A percentile compares a stretch with the other conserved stretches of the same genome.
Evolutionary conservation across 2,797 vertebrate genomes (phyloP).

Genomic region (Microctenopoma lineatum): DNA sequence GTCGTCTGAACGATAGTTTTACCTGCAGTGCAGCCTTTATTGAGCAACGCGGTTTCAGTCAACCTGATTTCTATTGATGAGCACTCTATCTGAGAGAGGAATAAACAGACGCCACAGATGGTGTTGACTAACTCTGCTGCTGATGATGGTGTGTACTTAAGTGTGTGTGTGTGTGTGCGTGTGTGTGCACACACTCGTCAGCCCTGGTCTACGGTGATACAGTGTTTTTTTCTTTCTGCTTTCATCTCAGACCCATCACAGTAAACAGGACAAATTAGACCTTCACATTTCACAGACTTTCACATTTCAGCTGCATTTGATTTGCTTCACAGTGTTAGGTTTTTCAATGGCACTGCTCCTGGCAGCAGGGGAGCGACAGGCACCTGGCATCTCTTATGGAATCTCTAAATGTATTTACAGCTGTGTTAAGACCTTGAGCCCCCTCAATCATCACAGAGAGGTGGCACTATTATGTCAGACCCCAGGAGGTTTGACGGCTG

Average conservation of each 20-base stretch:
- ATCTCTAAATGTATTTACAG: constrained; percentile 36
- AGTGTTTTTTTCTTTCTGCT: constrained; percentile 26
- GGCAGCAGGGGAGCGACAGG: constrained; percentile 8
- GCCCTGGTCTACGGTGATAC: constrained; percentile 27
- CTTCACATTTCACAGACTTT: constrained; percentile 46
- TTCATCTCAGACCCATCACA: constrained; percentile 35
- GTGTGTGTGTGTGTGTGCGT: too few relatives aligned
- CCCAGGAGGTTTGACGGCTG: neutral
- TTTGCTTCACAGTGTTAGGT: constrained; percentile 22
- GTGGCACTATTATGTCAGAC: constrained; percentile 1
- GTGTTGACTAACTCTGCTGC: constrained; percentile 39
- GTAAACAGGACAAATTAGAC: constrained; percentile 55
- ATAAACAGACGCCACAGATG: constrained; percentile 46
- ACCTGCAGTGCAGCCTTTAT: constrained; percentile 29
- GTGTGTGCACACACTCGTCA: neutral
- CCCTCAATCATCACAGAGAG: neutral
- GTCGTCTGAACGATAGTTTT: neutral
- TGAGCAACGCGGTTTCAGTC: constrained; percentile 30
- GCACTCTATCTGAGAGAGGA: constrained; percentile 20
- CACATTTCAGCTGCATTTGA: constrained; percentile 45
- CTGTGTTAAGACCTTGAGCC: constrained; percentile 27
- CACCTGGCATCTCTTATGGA: constrained; percentile 39
- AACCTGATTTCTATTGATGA: constrained; percentile 51
- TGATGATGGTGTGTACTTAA: constrained; percentile 8
- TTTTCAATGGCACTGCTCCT: constrained; percentile 14